phyloP scores from a whole-genome alignment of 2,113 vertebrate genomes.

The Archocentrus centrarchus region DNA sequence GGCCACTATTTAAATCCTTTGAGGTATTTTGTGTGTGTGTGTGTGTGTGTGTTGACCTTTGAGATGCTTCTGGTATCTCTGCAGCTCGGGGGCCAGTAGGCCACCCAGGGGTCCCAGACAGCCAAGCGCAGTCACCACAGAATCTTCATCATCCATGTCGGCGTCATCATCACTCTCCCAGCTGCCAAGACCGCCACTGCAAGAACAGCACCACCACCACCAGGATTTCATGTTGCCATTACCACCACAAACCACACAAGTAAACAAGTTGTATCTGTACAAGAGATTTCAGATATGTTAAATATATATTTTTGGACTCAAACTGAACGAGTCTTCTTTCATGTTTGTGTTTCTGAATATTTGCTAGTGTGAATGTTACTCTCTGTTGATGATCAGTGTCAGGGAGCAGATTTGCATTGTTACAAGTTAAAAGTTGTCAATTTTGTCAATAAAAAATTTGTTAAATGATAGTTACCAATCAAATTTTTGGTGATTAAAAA shows the following conservation, averaged over 20 bases:
- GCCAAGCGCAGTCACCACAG: slow-evolving; percentile 87
- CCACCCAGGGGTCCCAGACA: slow-evolving; percentile 95
- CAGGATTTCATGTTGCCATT: background rate
- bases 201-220: background rate
- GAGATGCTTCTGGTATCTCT: slow-evolving; percentile 92
- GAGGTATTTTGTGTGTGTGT: background rate
- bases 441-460: background rate
- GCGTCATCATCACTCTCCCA: slow-evolving; percentile 96
- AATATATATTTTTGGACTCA: background rate
- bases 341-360: background rate
- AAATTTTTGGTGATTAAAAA: background rate
- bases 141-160: slow-evolving; percentile 92
- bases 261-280: background rate
- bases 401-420: background rate
- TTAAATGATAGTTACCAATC: too few relatives aligned
- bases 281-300: background rate
- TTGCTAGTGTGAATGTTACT: background rate
- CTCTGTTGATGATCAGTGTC: background rate
- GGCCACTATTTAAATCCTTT: slow-evolving; percentile 5
- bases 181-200: slow-evolving; percentile 78
- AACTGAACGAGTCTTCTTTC: background rate
- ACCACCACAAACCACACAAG: background rate
- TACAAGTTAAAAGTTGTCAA: background rate
- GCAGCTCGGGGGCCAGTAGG: slow-evolving; percentile 91
- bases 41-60: slow-evolving; percentile 84